Base-by-base conservation (phyloP, 2,797 vertebrate species). In the Lacerta bilineata region DNA sequence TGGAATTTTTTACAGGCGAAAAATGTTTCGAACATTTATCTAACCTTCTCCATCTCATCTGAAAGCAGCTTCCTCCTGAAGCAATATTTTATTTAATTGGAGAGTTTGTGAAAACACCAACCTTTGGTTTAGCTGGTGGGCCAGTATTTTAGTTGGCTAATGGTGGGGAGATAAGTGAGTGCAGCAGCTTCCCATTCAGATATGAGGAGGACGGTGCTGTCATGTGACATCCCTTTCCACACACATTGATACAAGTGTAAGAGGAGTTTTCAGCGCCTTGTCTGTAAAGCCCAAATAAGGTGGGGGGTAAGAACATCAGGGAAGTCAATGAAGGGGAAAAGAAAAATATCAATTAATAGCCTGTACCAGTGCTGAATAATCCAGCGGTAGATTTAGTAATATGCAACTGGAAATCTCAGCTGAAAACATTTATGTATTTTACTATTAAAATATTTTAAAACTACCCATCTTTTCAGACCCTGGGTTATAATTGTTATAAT, bases 71-170 rank as follows among this genome's bases (percentile, higher is more conserved):
- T 80, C 36, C 9, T 50, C 41, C 55, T 50, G 39, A 69, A 81
- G 7, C 79, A 81, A n/a, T 5, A 55, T 46, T 55, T 68, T 55
- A 25, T n/a, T 50, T 39, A 39, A 75, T 8, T 23, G 17, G 23
- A 85, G 15, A 61, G 23, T 25, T 11, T 9, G n/a, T 72, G 23
- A 41, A 43, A 71, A 23, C 29, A 61, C 9, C 41, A 77, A 2
- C 46, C 39, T 88, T 71, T 41, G 80, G 43, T 13, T 88, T 66
- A 88, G n/a, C 23, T 33, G 59, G 68, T 9, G 33, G 66, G n/a
- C 29, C n/a, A 59, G 1, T 15, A 15, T 75, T 74, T 29, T 75
- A 61, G 17, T 74, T 75, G 66, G 33, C 50, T 68, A 61, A 85
- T 39, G 6, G 41, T 50, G 23, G 29, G 33, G 8, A 18, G 9